Evolutionary conservation across 2,888 invertebrate species (phyloP).

Genomic region (Rosalia funebris): DNA sequence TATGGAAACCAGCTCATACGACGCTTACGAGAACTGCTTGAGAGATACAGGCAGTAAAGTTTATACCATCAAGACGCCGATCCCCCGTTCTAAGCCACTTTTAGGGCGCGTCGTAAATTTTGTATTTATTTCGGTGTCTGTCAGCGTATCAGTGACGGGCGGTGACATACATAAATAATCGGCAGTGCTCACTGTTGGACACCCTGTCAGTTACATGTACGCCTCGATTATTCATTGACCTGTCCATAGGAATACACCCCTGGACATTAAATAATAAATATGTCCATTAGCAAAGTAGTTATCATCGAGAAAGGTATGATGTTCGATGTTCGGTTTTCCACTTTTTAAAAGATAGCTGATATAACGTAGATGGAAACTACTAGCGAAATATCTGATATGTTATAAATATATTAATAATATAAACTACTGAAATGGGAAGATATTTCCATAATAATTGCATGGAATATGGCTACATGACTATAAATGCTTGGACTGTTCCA

Average conservation of each 20-base stretch:
- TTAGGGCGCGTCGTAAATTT: conserved; percentile 9
- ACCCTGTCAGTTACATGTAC: conserved; percentile 14
- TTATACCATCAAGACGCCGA: neutral
- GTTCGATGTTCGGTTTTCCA: too few species aligned
- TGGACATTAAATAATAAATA: conserved; percentile 14
- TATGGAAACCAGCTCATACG: neutral
- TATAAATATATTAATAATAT: too few species aligned
- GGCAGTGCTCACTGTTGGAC: conserved; percentile 9
- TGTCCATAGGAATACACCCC: neutral
- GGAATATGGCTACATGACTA: too few species aligned
- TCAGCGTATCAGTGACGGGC: neutral
- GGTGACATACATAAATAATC: conserved; percentile 12
- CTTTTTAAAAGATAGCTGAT: too few species aligned
- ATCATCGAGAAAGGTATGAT: too few species aligned
- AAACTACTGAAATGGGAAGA: too few species aligned
- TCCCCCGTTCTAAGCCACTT: conserved; percentile 4
- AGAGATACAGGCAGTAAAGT: neutral
- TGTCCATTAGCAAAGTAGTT: neutral
- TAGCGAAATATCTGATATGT: too few species aligned
- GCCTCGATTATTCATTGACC: conserved; percentile 14
- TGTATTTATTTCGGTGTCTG: conserved; percentile 17
- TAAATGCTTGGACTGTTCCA: too few species aligned
- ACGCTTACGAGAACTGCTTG: neutral
- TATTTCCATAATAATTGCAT: too few species aligned
- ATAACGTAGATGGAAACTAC: too few species aligned